phyloP scores from a whole-genome alignment of 2,797 vertebrate species.

The Threskiornis aethiopicus region DNA sequence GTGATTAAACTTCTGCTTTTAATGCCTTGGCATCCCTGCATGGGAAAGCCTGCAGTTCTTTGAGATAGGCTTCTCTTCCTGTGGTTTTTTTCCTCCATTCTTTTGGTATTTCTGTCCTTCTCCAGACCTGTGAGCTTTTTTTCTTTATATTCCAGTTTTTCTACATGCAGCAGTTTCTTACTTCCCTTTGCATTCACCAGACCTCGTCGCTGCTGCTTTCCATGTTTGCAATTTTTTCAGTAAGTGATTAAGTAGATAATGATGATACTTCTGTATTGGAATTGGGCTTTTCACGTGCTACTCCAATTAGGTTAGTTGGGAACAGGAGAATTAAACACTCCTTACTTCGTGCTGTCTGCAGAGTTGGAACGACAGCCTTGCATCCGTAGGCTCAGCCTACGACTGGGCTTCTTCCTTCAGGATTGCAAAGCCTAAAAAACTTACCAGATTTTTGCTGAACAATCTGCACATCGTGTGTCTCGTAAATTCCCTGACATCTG shows the following conservation, averaged over 20 bases:
- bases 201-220: neutral
- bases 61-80: neutral
- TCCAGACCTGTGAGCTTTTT: neutral
- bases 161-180: neutral
- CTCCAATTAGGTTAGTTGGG: neutral
- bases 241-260: neutral
- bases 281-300: neutral
- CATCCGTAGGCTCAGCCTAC: neutral
- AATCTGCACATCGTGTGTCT: slow-evolving; percentile 33
- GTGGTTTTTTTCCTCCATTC: neutral
- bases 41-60: neutral
- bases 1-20: neutral
- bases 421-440: neutral
- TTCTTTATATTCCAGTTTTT: neutral
- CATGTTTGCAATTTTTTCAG: neutral
- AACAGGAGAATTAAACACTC: neutral
- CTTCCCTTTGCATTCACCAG: neutral
- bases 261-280: neutral
- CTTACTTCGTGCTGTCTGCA: neutral
- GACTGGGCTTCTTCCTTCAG: neutral
- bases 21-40: neutral
- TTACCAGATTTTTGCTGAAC: slow-evolving; percentile 25
- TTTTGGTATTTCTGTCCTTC: neutral
- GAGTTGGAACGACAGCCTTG: neutral
- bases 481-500: slow-evolving; percentile 51